A percentile compares a stretch with the other conserved stretches of the same genome.
Conservation (phyloP, 92 coral and sea anemone genomes). For the Micromussa lordhowensis region DNA sequence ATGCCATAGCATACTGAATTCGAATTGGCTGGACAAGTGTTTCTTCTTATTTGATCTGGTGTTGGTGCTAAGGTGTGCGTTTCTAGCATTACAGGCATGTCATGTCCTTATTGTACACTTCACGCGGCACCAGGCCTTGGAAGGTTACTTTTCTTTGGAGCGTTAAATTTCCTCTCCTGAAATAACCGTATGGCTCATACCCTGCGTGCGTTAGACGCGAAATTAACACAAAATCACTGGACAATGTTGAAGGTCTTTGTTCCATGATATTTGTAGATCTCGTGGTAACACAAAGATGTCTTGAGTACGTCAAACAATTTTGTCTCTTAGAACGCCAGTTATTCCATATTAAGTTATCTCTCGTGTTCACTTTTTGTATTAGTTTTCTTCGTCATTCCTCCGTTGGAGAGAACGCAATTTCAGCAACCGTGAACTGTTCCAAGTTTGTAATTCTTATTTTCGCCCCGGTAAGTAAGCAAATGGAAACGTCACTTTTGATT, state of each 20-base stretch:
- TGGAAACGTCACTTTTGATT: background rate
- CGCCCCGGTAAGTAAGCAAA: background rate
- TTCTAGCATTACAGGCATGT: background rate
- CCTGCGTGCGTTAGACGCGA: background rate
- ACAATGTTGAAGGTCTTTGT: background rate
- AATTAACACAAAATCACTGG: background rate
- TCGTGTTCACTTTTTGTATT: background rate
- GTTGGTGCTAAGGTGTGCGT: background rate
- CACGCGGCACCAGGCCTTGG: background rate
- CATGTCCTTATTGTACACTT: background rate
- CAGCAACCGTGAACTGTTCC: background rate
- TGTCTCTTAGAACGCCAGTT: background rate
- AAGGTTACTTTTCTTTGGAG: background rate
- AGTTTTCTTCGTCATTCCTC: background rate
- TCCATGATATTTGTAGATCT: background rate
- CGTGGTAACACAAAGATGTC: constrained; percentile 10
- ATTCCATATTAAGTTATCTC: background rate
- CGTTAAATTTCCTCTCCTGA: background rate
- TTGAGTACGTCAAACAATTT: constrained; percentile 29
- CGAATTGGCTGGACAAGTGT: background rate
- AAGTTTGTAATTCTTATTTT: background rate
- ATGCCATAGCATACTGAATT: background rate
- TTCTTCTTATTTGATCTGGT: background rate
- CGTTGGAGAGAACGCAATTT: background rate
- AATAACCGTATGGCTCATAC: background rate